A percentile compares a stretch with the other conserved stretches of the same genome.
phyloP scores from a whole-genome alignment of 2,888 invertebrate genomes.

The Flexamia atlantica region DNA sequence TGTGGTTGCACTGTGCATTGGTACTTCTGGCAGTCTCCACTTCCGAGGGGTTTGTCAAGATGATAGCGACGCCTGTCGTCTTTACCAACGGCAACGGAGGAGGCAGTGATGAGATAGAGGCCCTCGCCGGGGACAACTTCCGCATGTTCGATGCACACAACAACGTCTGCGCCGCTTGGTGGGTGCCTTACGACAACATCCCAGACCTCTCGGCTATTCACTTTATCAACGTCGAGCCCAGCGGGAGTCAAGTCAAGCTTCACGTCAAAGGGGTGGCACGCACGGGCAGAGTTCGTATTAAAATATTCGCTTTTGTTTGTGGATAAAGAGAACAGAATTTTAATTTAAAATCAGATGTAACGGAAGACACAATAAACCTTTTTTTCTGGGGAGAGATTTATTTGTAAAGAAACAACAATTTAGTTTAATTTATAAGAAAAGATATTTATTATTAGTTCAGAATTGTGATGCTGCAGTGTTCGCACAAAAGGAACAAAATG shows the following conservation, averaged over 20 bases:
- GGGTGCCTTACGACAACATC: slow-evolving; percentile 45
- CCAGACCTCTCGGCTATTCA: not conserved
- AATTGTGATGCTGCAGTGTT: no score
- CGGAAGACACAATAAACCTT: no score
- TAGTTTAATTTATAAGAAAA: no score
- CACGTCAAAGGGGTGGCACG: not conserved
- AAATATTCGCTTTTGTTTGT: slow-evolving; percentile 11
- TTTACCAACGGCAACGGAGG: slow-evolving; percentile 43
- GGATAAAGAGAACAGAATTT: no score
- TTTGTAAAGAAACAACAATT: no score
- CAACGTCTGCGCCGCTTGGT: slow-evolving; percentile 28
- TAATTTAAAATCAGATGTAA: no score
- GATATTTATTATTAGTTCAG: no score
- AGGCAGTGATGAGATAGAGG: slow-evolving; percentile 4
- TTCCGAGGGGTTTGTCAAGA: not conserved
- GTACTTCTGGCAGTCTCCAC: not conserved
- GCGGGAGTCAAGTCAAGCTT: not conserved
- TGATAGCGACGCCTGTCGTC: slow-evolving; percentile 14
- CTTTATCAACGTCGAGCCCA: not conserved
- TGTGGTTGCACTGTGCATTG: not conserved
- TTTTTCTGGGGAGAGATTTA: no score
- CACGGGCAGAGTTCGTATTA: not conserved
- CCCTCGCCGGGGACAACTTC: no score
- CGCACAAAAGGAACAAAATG: no score
- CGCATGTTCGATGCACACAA: not conserved